These are phyloP conservation scores for Antechinus flavipes DNA, from an alignment of 2,113 vertebrate genomes.

Conservation along the genomic window DNA sequence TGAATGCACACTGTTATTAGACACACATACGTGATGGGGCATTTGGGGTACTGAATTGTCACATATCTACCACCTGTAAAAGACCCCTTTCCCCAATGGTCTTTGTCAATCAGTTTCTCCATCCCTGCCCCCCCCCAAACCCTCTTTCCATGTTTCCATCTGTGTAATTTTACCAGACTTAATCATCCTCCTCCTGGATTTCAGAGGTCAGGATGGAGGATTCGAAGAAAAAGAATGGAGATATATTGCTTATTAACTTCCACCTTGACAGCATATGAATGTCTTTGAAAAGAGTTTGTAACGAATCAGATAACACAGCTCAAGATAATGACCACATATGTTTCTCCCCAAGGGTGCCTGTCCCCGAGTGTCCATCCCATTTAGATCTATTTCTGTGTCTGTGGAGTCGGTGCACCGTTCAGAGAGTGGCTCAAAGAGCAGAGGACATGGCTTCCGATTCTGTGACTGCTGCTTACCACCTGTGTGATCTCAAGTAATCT, in stretches of 20 bases:
- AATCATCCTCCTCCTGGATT: background rate
- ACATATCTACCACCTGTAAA: background rate
- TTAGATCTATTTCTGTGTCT: background rate
- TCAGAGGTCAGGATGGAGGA: conserved; percentile 1
- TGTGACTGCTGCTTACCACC: background rate
- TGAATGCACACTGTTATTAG: background rate
- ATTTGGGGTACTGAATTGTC: background rate
- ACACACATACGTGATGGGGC: background rate
- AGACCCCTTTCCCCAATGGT: background rate
- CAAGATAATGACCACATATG: background rate
- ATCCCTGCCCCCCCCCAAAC: background rate
- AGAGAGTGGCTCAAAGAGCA: background rate
- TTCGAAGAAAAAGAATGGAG: background rate
- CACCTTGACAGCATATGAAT: background rate
- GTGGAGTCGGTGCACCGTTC: background rate
- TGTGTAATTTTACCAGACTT: background rate
- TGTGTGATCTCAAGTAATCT: background rate
- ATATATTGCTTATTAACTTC: background rate
- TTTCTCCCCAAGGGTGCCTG: background rate
- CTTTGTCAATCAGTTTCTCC: background rate
- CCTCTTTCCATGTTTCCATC: background rate
- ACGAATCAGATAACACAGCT: background rate
- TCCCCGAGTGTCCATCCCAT: background rate
- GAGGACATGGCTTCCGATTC: background rate
- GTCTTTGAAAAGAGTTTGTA: background rate